Evolutionary conservation across 2,888 invertebrate genomes (phyloP), one percentile per base, ranked within the genome.

Genomic region (Aleiodes alternator): DNA sequence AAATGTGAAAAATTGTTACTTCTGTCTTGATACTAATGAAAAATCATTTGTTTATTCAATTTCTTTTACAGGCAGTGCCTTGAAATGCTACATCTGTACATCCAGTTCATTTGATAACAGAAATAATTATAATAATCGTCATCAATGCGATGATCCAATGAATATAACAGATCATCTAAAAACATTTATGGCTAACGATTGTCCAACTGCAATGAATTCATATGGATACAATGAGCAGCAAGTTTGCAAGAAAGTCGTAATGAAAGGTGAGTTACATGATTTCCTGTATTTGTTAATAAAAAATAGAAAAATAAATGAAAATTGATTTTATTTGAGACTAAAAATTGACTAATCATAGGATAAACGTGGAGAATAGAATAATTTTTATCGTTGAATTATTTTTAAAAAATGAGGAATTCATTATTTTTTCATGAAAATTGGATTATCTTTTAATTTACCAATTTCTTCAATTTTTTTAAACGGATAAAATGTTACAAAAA

Each of bases 41-140:
- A 34, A 34, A 6, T 0, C 1, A 38, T 61, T 78, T 34, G 68
- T 48, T 66, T n/a, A 23, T 16, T 12, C 3, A 9, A 38, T 48
- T 7, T 7, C n/a, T n/a, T 73, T 23, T 23, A 2, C 91, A 92
- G 94, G 93, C 82, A 92, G 92, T 77, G 91, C 94, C 4, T 89
- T 96, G 8, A 92, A 92, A 82, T 96, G 96, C 86, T 96, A 95
- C 94, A 92, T 93, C 9, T 96, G 96, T 84, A 93, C 94, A 0
- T 95, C 95, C 2, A 23, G 23, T 23, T 23, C 23, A 23, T 23
- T 23, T 23, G 23, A 23, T 1, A 23, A 23, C 23, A 23, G 23
- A 23, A 23, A 23, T 23, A 23, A 23, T 23, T 23, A 1, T 2
- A 23, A 23, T 23, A 94, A 95, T 83, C 90, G 94, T 80, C 92